Evolutionary conservation across 2,113 vertebrate genomes (phyloP), one percentile per base, ranked within the genome.

Genomic region (Otolemur garnettii): DNA sequence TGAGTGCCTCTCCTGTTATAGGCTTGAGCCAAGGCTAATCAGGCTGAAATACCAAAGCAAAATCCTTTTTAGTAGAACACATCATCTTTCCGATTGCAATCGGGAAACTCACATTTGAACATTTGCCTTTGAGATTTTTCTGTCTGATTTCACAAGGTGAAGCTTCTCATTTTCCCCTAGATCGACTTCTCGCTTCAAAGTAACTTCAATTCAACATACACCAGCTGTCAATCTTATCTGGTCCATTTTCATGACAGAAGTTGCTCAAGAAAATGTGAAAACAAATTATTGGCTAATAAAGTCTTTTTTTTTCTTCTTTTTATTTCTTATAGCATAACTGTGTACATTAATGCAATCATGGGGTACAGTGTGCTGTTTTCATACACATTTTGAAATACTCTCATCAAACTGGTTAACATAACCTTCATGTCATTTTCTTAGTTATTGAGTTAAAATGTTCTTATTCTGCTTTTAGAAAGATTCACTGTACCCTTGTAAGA

Each of bases 31-130:
- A 75, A 84, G 68, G 69, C 55, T 55, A 78, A 74, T 30, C 15
- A 93, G 69, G 69, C 57, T 74, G 64, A 94, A 90, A 80, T 62
- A 28, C 35, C 17, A 17, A 62, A 96, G 72, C 60, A 84, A 90
- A 89, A 60, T 68, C n/a, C 26, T 28, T 95, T 72, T 35, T 10
- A 72, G n/a, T 24, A 15, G 30, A 78, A 26, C 33, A 28, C 26
- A 69, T 64, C 60, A 15, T 92, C 71, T n/a, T 91, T 89, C 90
- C 50, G 53, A 7, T 0, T 81, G 15, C 30, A 64, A 60, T 15
- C 72, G 50, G 60, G 62, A 94, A 96, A 80, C 19, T 93, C 11
- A 42, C 22, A 88, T 80, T 90, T 77, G 38, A 90, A 33, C 26
- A 87, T 69, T 72, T 57, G 11, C 14, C 55, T 81, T 87, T 87